Conservation (phyloP, 1,140 invertebrate species). For the Drosophila pseudoananassae region DNA sequence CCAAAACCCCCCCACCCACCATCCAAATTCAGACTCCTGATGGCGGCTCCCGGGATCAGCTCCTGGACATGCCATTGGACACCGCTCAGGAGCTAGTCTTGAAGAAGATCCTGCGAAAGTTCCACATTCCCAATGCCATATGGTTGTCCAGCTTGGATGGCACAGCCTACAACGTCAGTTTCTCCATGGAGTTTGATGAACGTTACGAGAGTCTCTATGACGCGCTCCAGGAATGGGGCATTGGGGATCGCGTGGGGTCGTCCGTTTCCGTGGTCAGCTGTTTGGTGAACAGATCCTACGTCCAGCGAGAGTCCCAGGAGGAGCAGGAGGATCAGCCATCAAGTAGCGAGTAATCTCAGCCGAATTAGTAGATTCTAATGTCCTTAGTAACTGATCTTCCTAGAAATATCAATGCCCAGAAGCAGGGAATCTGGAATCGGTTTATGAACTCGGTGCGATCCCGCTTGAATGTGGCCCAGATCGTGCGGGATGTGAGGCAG, state of each 20-base stretch:
- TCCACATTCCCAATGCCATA: slow-evolving; percentile 70
- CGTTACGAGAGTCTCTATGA: slow-evolving; percentile 84
- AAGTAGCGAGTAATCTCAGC: slow-evolving; percentile 43
- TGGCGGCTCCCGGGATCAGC: slow-evolving; percentile 7
- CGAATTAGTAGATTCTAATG: neutral
- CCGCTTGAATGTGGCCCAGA: slow-evolving; percentile 89
- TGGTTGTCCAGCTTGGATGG: slow-evolving; percentile 72
- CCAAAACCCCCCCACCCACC: neutral
- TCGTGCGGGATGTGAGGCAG: slow-evolving; percentile 88
- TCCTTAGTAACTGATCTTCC: neutral
- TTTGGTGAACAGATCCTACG: slow-evolving; percentile 68
- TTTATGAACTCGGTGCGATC: slow-evolving; percentile 87
- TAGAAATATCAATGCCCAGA: slow-evolving; percentile 59
- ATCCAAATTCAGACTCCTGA: slow-evolving; percentile 37
- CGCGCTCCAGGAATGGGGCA: slow-evolving; percentile 83
- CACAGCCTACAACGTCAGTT: slow-evolving; percentile 80
- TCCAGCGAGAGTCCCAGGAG: slow-evolving; percentile 12
- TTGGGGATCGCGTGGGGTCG: slow-evolving; percentile 84
- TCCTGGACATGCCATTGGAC: slow-evolving; percentile 55
- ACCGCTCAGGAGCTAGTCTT: slow-evolving; percentile 76
- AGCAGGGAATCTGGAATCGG: slow-evolving; percentile 85
- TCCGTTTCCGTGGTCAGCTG: slow-evolving; percentile 84
- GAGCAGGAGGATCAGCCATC: slow-evolving; percentile 14
- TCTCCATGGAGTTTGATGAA: slow-evolving; percentile 83
- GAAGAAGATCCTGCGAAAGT: slow-evolving; percentile 71